Conservation (phyloP, 2,113 vertebrate genomes). For the Aegotheles bennettii region DNA sequence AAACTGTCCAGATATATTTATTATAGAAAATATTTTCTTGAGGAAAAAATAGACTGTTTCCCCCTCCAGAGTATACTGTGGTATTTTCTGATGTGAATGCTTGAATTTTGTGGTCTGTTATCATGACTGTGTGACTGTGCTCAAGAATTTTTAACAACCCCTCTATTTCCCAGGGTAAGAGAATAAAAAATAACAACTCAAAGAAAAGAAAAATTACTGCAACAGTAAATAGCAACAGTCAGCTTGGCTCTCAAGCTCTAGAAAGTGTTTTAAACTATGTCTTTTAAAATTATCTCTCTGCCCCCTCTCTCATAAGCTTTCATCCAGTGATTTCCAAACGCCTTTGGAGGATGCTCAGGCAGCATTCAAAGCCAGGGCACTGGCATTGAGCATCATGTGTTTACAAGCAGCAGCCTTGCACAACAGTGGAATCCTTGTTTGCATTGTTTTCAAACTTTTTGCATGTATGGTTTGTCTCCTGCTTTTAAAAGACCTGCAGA, state of each 20-base stretch:
- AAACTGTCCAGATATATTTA: conserved; percentile 80
- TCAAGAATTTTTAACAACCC: not conserved
- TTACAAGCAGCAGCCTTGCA: not conserved
- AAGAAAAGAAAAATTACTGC: not conserved
- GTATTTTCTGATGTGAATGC: conserved; percentile 42
- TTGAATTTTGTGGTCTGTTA: conserved; percentile 13
- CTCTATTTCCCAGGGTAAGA: not conserved
- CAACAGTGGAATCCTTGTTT: not conserved
- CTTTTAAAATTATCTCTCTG: not conserved
- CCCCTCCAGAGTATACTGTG: conserved; percentile 15
- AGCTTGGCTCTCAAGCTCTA: not conserved
- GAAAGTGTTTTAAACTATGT: not conserved
- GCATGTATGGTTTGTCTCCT: not conserved
- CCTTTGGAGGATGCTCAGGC: not conserved
- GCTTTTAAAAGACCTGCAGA: not conserved
- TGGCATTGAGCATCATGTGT: not conserved
- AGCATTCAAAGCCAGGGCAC: not conserved
- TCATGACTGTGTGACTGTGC: not conserved
- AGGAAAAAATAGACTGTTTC: conserved; percentile 54
- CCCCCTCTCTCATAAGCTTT: not conserved
- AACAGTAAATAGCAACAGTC: not conserved
- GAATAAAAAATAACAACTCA: not conserved
- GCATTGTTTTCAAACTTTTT: not conserved
- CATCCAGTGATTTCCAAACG: not conserved
- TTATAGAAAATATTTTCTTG: conserved; percentile 67